phyloP scores from a whole-genome alignment of 2,797 vertebrate species.

The Urosaurus nigricauda region DNA sequence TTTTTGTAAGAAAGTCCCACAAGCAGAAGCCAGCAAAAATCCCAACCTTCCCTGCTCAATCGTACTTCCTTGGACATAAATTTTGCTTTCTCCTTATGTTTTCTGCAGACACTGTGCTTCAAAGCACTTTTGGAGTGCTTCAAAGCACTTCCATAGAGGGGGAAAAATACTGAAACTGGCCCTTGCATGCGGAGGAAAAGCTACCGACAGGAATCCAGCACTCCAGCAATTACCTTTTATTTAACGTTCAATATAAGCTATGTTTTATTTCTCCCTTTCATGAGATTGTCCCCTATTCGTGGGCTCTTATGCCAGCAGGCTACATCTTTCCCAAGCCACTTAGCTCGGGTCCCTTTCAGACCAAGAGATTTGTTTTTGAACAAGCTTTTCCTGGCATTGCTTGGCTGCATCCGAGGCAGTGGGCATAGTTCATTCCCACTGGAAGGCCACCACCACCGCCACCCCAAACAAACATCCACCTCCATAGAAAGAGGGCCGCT shows the following conservation, averaged over 20 bases:
- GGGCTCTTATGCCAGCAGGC: neutral
- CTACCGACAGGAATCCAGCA: neutral
- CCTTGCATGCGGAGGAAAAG: constrained; percentile 1
- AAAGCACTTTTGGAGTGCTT: neutral
- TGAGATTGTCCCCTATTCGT: neutral
- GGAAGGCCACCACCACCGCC: constrained; percentile 41
- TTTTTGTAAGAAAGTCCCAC: neutral
- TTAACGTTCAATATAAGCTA: constrained; percentile 14
- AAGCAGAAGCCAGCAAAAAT: neutral
- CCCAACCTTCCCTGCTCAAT: neutral
- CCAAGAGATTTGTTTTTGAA: neutral
- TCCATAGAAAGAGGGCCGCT: constrained; percentile 73
- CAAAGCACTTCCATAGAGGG: neutral
- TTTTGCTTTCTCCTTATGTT: constrained; percentile 1
- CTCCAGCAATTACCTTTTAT: constrained; percentile 22
- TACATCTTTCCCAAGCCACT: constrained; percentile 3
- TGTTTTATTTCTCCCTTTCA: constrained; percentile 24
- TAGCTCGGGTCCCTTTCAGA: constrained; percentile 21
- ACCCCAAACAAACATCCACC: constrained; percentile 44
- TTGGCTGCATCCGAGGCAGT: neutral
- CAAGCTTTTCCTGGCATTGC: constrained; percentile 20
- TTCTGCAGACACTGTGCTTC: neutral
- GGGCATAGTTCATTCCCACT: constrained; percentile 47
- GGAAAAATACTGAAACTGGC: neutral
- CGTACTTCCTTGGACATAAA: neutral